Percentiles rank a stretch among this genome's conserved stretches.
Evolutionary conservation across 2,797 vertebrate species (phyloP).

Genomic region (Pelobates cultripes): DNA sequence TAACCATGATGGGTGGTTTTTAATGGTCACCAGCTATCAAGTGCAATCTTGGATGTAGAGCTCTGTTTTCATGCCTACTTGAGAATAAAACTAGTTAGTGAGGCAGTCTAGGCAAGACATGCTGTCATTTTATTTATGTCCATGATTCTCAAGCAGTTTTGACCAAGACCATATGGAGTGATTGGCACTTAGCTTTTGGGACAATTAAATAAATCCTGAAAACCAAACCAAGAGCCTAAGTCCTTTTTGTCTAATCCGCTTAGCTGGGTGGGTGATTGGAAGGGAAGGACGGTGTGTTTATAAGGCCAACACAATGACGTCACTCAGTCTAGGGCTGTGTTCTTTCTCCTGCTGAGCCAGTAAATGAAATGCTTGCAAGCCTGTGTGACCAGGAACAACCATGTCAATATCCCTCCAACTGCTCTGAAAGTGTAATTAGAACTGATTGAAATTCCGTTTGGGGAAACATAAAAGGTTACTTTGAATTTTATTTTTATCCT

Average conservation of each 20-base stretch:
- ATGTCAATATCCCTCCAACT: constrained; percentile 11
- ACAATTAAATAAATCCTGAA: not conserved
- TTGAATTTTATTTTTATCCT: not conserved
- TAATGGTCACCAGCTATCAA: too few species aligned
- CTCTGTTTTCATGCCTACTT: too few species aligned
- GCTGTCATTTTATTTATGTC: too few species aligned
- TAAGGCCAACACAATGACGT: not conserved
- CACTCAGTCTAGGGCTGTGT: constrained; percentile 11
- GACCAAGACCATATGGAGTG: not conserved
- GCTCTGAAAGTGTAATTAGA: constrained; percentile 13
- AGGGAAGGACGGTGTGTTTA: not conserved
- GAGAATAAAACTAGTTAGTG: too few species aligned
- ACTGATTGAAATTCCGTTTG: constrained; percentile 18
- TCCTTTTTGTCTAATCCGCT: not conserved
- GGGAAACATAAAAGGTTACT: constrained; percentile 21
- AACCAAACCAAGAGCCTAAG: not conserved
- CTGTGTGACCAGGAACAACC: constrained; percentile 6
- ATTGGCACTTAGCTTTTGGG: not conserved
- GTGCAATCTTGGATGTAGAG: too few species aligned
- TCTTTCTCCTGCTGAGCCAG: constrained; percentile 24
- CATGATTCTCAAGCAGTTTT: too few species aligned
- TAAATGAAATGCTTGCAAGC: constrained; percentile 12
- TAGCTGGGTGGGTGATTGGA: not conserved
- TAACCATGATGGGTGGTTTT: too few species aligned
- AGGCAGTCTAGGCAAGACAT: too few species aligned